Base-by-base conservation (phyloP, 2,113 vertebrate genomes). In the Ictidomys tridecemlineatus region DNA sequence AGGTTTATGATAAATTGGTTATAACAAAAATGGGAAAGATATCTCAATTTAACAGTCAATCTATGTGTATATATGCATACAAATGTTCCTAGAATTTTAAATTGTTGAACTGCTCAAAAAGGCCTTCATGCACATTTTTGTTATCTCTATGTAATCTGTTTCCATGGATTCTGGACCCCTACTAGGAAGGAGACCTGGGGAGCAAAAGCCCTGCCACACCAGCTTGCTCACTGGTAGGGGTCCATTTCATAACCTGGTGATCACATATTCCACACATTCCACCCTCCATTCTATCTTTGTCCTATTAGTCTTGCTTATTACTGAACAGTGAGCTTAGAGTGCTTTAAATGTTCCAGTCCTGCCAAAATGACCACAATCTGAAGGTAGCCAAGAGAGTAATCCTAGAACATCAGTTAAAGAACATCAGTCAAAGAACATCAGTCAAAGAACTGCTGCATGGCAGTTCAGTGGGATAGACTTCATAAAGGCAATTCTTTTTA, bases 331-430 rank as follows among this genome's bases (percentile, higher is more conserved):
- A 97, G 89, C 58, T 63, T 88, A 48, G 79, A 94, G 69, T 10
- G 0, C 76, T 97, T 98, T 87, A 96, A 96, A 92, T 77, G 79
- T 95, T 53, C 85, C 65, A 70, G 65, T 95, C 93, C 91, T 97
- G 95, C 97, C 98, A 97, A 95, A 96, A 95, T 91, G 94, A 96
- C 87, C 97, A 97, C 70, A 63, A 42, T 94, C 88, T 77, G 48
- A 89, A 96, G 53, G 77, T 91, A 94, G 86, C 93, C 92, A 95
- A 63, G 85, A 65, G 87, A 94, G 42, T 83, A 82, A 95, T 96
- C 96, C 83, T 93, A 97, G 96, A 98, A 92, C 85, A 97, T 95
- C 85, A 95, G n/a, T 98, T 95, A 95, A 70, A 97, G 76, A 90
- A 90, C 56, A 51, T 95, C 85, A 95, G n/a, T 98, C 95, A 95